Evolutionary conservation across 92 coral and sea anemone species (phyloP).

Genomic region (Palythoa grandis): DNA sequence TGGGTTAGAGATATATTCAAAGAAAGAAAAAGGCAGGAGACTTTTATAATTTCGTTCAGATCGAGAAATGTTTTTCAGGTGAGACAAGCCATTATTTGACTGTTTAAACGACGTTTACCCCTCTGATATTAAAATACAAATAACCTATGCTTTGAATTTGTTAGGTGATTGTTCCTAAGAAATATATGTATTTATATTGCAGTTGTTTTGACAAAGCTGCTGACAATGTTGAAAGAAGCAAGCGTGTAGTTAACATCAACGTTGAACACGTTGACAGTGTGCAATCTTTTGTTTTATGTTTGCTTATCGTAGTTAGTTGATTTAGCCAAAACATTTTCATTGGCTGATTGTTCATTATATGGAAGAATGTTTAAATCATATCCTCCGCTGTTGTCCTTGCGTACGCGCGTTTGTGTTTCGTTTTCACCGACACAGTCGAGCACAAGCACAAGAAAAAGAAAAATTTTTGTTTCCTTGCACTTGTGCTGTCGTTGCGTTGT

Average conservation of each 20-base stretch:
- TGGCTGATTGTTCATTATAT: too few species aligned
- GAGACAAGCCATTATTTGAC: conserved; percentile 19
- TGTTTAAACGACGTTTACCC: conserved; percentile 5
- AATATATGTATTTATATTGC: background rate
- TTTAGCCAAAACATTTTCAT: too few species aligned
- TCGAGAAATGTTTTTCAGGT: background rate
- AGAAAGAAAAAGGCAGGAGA: conserved; percentile 35
- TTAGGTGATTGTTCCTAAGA: conserved; percentile 13
- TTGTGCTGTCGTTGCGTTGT: too few species aligned
- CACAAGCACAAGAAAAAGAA: too few species aligned
- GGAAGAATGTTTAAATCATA: too few species aligned
- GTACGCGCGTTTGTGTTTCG: too few species aligned
- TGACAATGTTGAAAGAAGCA: conserved; percentile 13
- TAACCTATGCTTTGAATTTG: background rate
- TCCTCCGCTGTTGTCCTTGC: too few species aligned
- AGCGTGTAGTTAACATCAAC: background rate
- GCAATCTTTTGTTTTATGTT: too few species aligned
- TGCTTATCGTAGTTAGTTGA: too few species aligned
- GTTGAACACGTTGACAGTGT: background rate
- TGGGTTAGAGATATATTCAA: conserved; percentile 34
- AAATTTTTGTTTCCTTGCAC: too few species aligned
- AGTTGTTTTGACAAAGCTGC: conserved; percentile 17
- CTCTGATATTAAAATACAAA: too few species aligned
- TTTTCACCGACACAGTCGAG: too few species aligned
- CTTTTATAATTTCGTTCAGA: conserved; percentile 4